Conservation (phyloP, 2,113 vertebrate genomes). For the Etheostoma spectabile region DNA sequence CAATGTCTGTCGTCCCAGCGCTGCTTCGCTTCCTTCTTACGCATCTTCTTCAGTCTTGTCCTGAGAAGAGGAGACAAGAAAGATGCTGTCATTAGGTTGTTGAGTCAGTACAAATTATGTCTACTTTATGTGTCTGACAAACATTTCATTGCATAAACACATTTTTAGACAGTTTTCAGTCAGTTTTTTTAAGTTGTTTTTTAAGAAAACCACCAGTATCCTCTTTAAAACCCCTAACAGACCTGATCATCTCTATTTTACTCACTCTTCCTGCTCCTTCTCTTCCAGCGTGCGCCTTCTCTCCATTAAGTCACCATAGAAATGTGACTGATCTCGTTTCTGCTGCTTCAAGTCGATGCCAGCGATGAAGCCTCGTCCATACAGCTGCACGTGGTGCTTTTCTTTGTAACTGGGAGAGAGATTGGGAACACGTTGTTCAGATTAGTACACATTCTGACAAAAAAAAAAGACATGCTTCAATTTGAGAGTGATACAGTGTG, state of each 20-base stretch:
- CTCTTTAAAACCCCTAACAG: neutral
- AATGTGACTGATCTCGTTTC: slow-evolving; percentile 95
- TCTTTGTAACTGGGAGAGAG: slow-evolving; percentile 91
- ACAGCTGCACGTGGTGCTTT: slow-evolving; percentile 94
- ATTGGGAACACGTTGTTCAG: neutral
- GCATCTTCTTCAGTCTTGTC: slow-evolving; percentile 92
- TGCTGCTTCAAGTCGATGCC: slow-evolving; percentile 98
- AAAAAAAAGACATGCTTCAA: neutral
- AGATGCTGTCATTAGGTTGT: neutral
- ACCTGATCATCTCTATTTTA: neutral
- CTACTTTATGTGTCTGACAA: neutral
- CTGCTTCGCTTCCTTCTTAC: slow-evolving; percentile 98
- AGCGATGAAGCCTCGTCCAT: slow-evolving; percentile 96
- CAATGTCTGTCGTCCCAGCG: slow-evolving; percentile 98
- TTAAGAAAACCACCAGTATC: neutral
- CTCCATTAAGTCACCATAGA: slow-evolving; percentile 98
- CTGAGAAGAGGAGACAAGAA: slow-evolving; percentile 71
- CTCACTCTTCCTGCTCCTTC: slow-evolving; percentile 99
- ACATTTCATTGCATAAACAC: neutral
- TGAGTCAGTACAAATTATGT: neutral
- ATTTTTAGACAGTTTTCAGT: neutral
- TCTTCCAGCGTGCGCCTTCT: slow-evolving; percentile 95
- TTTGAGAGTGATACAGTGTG: neutral
- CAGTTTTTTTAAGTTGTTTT: neutral
- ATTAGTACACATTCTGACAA: neutral